These are phyloP conservation scores for Drosophila truncata DNA, from an alignment of 1,140 invertebrate species.

Conservation along the genomic window DNA sequence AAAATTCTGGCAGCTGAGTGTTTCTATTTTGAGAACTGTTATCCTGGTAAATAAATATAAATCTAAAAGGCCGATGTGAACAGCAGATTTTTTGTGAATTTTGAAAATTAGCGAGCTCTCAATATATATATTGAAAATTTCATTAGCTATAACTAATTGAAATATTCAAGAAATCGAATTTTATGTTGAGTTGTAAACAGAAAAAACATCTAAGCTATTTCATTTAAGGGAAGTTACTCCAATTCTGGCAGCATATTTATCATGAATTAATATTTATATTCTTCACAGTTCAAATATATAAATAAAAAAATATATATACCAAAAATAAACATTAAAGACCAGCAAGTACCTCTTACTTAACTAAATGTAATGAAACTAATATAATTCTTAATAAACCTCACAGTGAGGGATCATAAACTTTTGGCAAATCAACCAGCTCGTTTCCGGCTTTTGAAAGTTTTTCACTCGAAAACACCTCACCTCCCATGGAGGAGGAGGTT, in stretches of 20 bases:
- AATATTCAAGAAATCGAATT: too few species aligned
- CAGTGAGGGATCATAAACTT: slow-evolving; percentile 1
- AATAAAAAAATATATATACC: background rate
- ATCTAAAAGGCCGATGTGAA: too few species aligned
- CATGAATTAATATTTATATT: too few species aligned
- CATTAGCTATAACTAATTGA: too few species aligned
- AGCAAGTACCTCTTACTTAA: background rate
- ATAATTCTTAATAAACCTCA: background rate
- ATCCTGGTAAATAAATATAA: background rate
- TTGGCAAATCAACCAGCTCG: slow-evolving; percentile 2
- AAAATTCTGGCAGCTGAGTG: background rate
- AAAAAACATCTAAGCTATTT: too few species aligned
- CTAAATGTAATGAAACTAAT: background rate
- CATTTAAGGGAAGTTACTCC: too few species aligned
- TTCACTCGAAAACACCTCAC: slow-evolving; percentile 1
- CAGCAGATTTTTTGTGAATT: too few species aligned
- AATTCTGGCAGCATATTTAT: too few species aligned
- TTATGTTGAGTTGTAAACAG: too few species aligned
- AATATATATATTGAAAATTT: too few species aligned
- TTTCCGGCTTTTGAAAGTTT: slow-evolving; percentile 13
- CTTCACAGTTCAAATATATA: background rate
- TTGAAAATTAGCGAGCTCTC: too few species aligned
- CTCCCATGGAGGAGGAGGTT: background rate
- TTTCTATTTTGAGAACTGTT: background rate
- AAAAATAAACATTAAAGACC: background rate